Base-by-base conservation (phyloP, 2,888 invertebrate genomes). In the Saturnia pavonia region DNA sequence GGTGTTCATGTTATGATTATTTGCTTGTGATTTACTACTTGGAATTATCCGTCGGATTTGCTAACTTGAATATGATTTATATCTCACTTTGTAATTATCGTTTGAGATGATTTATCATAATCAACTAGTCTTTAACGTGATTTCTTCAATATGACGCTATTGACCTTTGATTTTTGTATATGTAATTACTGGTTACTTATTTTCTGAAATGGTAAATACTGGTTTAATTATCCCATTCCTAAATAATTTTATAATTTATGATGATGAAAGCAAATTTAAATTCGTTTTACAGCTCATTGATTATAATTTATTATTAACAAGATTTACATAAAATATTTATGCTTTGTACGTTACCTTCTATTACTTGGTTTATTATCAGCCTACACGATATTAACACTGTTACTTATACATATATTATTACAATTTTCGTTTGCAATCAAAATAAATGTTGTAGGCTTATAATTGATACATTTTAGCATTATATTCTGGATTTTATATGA, bases 61-160 rank as follows among this genome's bases (percentile, higher is more conserved):
- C 88, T 86, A 88, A 90, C 83, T 85, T 79, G 79, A 81, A 81
- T 82, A 79, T 88, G 89, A 91, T 91, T 92, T 89, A 92, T 90
- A 80, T 81, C 75, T 71, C 72, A 73, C 77, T 78, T 75, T 80
- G 83, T 86, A 89, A 88, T 90, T 89, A 90, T 84, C 81, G 81
- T 83, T 83, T 79, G 83, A 74, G 77, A 88, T 88, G 85, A 91
- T 91, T 91, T 87, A 91, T 91, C 86, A 87, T 83, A 85, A 87
- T 88, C 85, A 86, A 85, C 77, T 78, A 79, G 75, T 83, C 83
- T 85, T 85, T 85, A 84, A 82, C 78, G 79, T 80, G 80, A 80
- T 80, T 79, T 80, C 79, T 78, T 74, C 71, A 76, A 75, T 74
- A 73, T 75, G 77, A 78, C 74, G 74, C 74, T 77, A 80, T 82